Evolutionary conservation across 2,797 vertebrate species (phyloP), one percentile per base, ranked within the genome.

Genomic region (Acomys russatus): DNA sequence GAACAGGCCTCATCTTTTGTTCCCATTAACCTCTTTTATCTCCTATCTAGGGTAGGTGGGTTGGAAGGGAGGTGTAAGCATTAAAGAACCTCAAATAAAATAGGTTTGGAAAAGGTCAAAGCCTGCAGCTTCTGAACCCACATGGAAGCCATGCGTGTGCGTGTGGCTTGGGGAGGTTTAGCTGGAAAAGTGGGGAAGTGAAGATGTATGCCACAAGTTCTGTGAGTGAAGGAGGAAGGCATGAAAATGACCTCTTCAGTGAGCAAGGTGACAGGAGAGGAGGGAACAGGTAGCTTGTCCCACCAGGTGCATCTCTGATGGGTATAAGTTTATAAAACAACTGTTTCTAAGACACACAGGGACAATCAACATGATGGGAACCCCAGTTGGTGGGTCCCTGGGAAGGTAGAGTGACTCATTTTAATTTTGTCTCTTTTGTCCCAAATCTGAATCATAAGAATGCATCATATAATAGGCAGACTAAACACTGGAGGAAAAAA

Each of bases 391-490:
- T 84, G 44, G 80, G 66, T 59, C 15, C 30, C 68, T n/a, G 23
- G 56, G 71, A 90, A 25, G 78, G 86, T 88, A 83, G 77, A 85
- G 56, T 80, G 83, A 85, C 80, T 84, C 86, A 84, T 90, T 94
- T 97, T 70, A 77, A 91, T 97, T 82, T 90, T 95, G 78, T 84
- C 91, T 94, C 76, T 93, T 96, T 96, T 97, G 92, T 87, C 89
- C 73, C 51, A 94, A 97, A 92, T 49, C 91, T 93, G 68, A 82
- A 96, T 97, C 95, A 95, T 59, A 95, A 96, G 74, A 98, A 97
- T 82, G 44, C 85, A 88, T 96, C 86, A 63, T 83, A 64, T 88
- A 96, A 92, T 97, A 96, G 59, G 83, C 25, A 97, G 97, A 96
- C 97, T 98, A 98, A 97, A 98, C 97, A 96, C 90, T 70, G 94